A percentile compares a stretch with the other conserved stretches of the same genome.
Evolutionary conservation across 2,888 invertebrate species (phyloP).

Genomic region (Xanthorhoe spadicearia): DNA sequence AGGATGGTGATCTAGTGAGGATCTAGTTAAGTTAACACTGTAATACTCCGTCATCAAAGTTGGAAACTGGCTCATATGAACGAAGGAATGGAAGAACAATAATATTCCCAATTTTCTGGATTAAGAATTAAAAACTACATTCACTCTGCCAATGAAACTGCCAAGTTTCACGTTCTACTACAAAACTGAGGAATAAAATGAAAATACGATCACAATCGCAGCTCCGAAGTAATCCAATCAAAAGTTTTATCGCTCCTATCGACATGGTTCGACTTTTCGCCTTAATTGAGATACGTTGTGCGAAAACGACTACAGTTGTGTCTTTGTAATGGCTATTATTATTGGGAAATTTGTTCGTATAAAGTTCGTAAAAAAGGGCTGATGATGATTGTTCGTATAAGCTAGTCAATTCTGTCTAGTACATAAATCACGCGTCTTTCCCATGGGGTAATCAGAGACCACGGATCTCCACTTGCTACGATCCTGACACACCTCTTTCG

Average conservation of each 20-base stretch:
- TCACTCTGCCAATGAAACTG: constrained; percentile 16
- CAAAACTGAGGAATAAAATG: constrained; percentile 8
- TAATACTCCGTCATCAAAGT: no score
- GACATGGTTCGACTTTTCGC: constrained; percentile 21
- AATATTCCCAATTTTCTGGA: not conserved
- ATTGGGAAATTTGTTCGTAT: no score
- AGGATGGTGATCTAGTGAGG: no score
- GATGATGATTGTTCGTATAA: no score
- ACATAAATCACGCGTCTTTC: no score
- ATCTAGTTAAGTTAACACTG: no score
- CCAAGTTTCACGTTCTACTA: constrained; percentile 11
- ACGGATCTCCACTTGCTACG: no score
- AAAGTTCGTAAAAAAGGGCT: no score
- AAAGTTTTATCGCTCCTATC: constrained; percentile 36
- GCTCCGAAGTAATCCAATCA: constrained; percentile 38
- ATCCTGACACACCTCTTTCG: no score
- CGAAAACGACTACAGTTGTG: constrained; percentile 15
- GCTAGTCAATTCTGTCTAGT: no score
- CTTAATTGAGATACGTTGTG: constrained; percentile 25
- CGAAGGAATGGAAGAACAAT: not conserved
- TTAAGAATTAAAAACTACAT: not conserved
- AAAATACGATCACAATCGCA: constrained; percentile 19
- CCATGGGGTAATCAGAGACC: no score
- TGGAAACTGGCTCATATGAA: no score
- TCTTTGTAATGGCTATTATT: constrained; percentile 2